These are phyloP conservation scores for Meloidogyne exigua DNA, from an alignment of 1,140 invertebrate species.

Conservation along the genomic window DNA sequence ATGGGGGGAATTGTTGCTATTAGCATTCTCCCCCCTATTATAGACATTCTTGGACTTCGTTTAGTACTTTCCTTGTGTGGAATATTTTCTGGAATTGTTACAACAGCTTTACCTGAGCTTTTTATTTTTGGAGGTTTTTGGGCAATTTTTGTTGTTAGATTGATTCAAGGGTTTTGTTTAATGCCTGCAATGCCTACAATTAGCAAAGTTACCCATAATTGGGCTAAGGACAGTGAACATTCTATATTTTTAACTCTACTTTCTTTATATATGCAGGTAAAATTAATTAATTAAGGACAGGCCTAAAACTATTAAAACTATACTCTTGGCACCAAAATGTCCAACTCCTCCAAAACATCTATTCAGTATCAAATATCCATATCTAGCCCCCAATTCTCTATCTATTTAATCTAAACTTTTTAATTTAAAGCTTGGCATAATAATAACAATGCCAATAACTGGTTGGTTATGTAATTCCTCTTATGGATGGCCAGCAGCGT, in stretches of 20 bases:
- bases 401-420: background rate
- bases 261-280: conserved; percentile 25
- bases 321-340: too few relatives aligned
- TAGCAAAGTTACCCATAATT: conserved; percentile 14
- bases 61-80: conserved; percentile 12
- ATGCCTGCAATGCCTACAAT: conserved; percentile 26
- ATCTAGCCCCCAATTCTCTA: too few relatives aligned
- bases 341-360: background rate
- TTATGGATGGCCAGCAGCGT: conserved; percentile 33
- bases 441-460: conserved; percentile 41
- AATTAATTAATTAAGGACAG: background rate
- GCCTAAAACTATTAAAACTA: too few relatives aligned
- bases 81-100: conserved; percentile 16
- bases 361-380: too few relatives aligned
- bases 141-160: conserved; percentile 16
- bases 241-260: conserved; percentile 17
- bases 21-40: background rate
- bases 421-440: conserved; percentile 14
- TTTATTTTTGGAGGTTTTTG: conserved; percentile 13
- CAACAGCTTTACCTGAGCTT: conserved; percentile 2
- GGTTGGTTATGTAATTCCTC: conserved; percentile 35
- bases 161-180: conserved; percentile 23
- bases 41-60: conserved; percentile 13
- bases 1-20: conserved; percentile 23
- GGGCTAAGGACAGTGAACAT: background rate